Base-by-base conservation (phyloP, 1,140 invertebrate species). In the Tribolium castaneum region DNA sequence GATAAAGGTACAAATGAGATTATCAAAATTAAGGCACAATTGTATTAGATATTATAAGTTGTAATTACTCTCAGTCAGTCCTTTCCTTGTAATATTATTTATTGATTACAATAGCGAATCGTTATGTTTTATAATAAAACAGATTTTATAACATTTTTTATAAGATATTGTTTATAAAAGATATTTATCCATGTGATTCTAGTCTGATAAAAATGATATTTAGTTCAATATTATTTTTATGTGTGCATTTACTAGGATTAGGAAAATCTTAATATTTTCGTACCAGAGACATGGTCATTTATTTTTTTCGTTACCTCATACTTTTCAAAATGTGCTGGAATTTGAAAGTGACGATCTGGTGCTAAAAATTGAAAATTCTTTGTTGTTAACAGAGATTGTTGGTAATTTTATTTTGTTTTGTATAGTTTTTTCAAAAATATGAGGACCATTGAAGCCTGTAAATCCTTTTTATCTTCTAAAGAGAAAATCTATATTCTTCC, bases 401-500 rank as follows among this genome's bases (percentile, higher is more conserved):
- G 30, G 30, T 66, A 35, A 3, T 66, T 25, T 62, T 30, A 62
- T 10, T 19, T 14, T 35, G 25, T 66, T 35, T 66, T 22, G 19
- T 45, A 78, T 6, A 19, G 30, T 78, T 51, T 30, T 22, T 66
- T 66, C 30, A 14, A 66, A 66, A 77, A 74, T 70, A 51, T 66
- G 75, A 77, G 78, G 78, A 80, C 78, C 79, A 80, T 50, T 75
- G 70, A 76, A 52, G 50, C 50, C 72, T 74, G 45, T 49, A 59
- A 56, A 79, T 13, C 73, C 62, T 78, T 70, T 80, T 77, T 56
- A 50, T 75, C 51, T 50, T 78, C 66, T 75, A 77, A 76, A 74
- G 59, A 66, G 54, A 74, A 73, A 79, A 80, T 82, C 80, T 82
- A 82, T 80, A 78, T 82, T 82, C 81, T 82, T 82, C 81, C 81